A percentile compares a stretch with the other conserved stretches of the same genome.
Evolutionary conservation across 2,113 vertebrate species (phyloP).

Genomic region (Ictalurus punctatus): DNA sequence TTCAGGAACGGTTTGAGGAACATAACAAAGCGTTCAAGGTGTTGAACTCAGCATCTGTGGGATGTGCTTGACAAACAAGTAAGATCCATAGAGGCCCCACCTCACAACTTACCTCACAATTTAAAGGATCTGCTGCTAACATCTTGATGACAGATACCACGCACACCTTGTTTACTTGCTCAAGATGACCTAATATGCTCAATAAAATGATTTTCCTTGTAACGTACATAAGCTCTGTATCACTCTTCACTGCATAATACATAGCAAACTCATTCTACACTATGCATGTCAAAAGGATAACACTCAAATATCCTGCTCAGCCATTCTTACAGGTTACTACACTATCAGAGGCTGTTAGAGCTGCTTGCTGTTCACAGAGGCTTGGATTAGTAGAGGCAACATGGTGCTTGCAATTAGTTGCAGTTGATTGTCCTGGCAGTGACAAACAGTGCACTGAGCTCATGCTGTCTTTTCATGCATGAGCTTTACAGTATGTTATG

Average conservation of each 20-base stretch:
- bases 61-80: too few species aligned
- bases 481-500: not conserved
- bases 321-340: not conserved
- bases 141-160: too few species aligned
- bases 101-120: too few species aligned
- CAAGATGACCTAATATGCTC: not conserved
- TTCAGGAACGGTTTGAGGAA: too few species aligned
- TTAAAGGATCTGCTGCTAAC: not conserved
- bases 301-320: not conserved
- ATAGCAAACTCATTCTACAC: not conserved
- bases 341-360: not conserved
- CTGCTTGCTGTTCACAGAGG: conserved; percentile 2
- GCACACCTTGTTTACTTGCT: too few species aligned
- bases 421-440: not conserved
- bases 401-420: conserved; percentile 20
- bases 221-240: not conserved
- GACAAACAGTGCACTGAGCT: not conserved
- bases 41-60: too few species aligned
- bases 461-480: not conserved
- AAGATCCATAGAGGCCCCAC: too few species aligned
- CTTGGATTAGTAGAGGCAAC: conserved; percentile 20
- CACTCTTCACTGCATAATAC: not conserved
- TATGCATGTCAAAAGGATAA: not conserved
- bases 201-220: not conserved
- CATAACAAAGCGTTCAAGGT: too few species aligned